Evolutionary conservation across 1,140 invertebrate species (phyloP).

Genomic region (Asobara japonica): DNA sequence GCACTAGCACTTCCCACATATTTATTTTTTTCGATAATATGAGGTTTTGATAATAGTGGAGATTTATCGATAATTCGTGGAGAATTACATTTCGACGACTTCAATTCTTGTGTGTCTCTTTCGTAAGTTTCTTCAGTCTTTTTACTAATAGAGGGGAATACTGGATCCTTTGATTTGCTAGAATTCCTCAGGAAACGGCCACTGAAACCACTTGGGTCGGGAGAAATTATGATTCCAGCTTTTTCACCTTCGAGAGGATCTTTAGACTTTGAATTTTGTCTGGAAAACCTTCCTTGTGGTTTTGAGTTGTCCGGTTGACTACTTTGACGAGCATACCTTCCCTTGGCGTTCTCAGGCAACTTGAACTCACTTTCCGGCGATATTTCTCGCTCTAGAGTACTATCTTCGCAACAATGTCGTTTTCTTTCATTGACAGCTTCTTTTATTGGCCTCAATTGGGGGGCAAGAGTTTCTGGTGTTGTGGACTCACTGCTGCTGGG

Average conservation of each 20-base stretch:
- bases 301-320: too few relatives aligned
- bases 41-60: not conserved
- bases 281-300: slow-evolving; percentile 40
- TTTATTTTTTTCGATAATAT: slow-evolving; percentile 47
- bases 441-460: slow-evolving; percentile 65
- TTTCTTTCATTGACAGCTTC: slow-evolving; percentile 65
- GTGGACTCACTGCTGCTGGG: slow-evolving; percentile 71
- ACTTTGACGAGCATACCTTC: slow-evolving; percentile 46
- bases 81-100: too few relatives aligned
- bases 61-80: slow-evolving; percentile 1
- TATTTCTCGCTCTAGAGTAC: slow-evolving; percentile 59
- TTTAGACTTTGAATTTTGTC: slow-evolving; percentile 49
- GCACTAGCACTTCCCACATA: slow-evolving; percentile 47
- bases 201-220: slow-evolving; percentile 42
- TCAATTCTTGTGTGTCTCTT: not conserved
- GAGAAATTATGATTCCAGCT: slow-evolving; percentile 44
- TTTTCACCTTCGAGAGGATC: too few relatives aligned
- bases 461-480: slow-evolving; percentile 67
- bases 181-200: slow-evolving; percentile 45
- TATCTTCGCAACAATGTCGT: slow-evolving; percentile 57
- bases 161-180: slow-evolving; percentile 40
- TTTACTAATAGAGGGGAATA: not conserved
- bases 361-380: slow-evolving; percentile 34
- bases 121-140: not conserved
- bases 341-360: slow-evolving; percentile 40